Base-by-base conservation (phyloP, 2,113 vertebrate genomes). In the Chrysochloris asiatica region DNA sequence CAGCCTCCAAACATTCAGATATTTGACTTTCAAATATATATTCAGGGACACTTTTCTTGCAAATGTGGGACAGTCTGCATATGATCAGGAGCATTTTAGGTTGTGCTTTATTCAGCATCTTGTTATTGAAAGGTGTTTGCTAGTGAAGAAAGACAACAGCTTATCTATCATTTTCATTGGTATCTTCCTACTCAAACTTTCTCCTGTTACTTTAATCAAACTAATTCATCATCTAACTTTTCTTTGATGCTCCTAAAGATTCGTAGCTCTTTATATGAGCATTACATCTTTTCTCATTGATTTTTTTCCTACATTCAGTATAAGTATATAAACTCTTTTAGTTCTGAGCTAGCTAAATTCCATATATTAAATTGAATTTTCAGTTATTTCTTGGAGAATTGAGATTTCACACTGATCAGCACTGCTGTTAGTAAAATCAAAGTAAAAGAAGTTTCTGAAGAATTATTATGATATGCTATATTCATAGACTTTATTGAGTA, bases 311-410 rank as follows among this genome's bases (percentile, higher is more conserved):
- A 69, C 45, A 4, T 88, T 91, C 67, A 63, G 22, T 56, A 12
- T 76, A 81, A 83, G 3, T 86, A 82, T 69, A 78, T 77, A 89
- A 89, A 19, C 45, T 79, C 77, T 65, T 1, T 41, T 93, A 71
- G 30, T 83, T 88, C 83, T 90, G 47, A 89, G 92, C 30, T 86
- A 95, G 83, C 43, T 94, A 95, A 83, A 93, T 95, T 92, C 71
- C 26, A 61, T 85, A 79, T 52, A 50, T 92, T 75, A 88, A 90
- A 86, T 52, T 94, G 65, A 93, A 93, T 92, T 95, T 92, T 92
- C 43, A 77, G 47, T 92, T 93, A 93, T 76, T 95, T 93, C 95
- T 73, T 63, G 59, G 77, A 79, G 82, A 94, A 91, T 16, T 91
- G 79, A 93, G 79, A 86, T 86, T 94, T 93, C 79, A 90, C 83